Evolutionary conservation across 1,140 invertebrate genomes (phyloP), one percentile per base, ranked within the genome.

Genomic region (Euschistus heros): DNA sequence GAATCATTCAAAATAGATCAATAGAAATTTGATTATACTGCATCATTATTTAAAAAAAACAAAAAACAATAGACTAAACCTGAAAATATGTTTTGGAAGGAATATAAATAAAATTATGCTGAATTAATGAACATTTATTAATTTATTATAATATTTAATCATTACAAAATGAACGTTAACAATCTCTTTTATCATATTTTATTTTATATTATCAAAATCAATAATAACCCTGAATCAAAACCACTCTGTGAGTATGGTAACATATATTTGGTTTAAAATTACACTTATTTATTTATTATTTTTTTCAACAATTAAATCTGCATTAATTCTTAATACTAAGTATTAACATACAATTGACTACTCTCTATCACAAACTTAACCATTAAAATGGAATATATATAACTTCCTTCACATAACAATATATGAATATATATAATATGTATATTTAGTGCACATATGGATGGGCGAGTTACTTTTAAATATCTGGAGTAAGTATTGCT

Each of bases 281-380:
- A 13, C 60, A 62, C 10, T 22, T 60, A 14, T 17, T n/a, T 24
- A 27, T 27, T 24, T 14, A 24, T 30, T 55, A 60, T 62, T 22
- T 24, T 60, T 27, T 27, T 26, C 18, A 60, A 27, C 22, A 60
- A 27, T 22, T 7, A 26, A 59, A 5, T 26, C n/a, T 24, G 17
- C n/a, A 27, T 59, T 59, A 33, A 24, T 27, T 37, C 60, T 63
- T 63, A 63, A 24, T 22, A 24, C 20, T 37, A 22, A 47, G 15
- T 47, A 54, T 52, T 64, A 64, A 64, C 30, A 24, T 64, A 64
- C 63, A 64, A 66, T 66, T 61, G 55, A 65, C 64, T 65, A 66
- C 64, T 47, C 55, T 27, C 64, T 66, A 66, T 66, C 64, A 66
- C 64, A 66, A 66, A 62, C n/a, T 62, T 18, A 62, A 62, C 60